A percentile compares a stretch with the other conserved stretches of the same genome.
Conservation (phyloP, 2,797 vertebrate genomes). For the Eremophila alpestris region DNA sequence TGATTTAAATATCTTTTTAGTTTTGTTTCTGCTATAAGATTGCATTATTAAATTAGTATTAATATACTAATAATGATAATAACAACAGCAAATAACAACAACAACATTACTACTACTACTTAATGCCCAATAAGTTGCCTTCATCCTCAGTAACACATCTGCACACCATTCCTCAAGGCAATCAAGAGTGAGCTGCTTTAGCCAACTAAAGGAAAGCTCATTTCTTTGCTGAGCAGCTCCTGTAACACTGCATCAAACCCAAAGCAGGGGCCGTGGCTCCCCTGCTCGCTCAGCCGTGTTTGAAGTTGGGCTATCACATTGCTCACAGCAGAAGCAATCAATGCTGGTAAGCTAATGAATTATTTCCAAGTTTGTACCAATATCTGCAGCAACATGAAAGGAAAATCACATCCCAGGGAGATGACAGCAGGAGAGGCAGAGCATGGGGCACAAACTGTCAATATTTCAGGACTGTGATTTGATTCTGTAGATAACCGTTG, state of each 20-base stretch:
- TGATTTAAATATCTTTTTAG: background rate
- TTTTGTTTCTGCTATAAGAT: background rate
- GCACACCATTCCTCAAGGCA: background rate
- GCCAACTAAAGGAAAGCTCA: background rate
- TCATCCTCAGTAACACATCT: background rate
- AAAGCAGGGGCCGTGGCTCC: background rate
- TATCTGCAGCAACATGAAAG: slow-evolving; percentile 65
- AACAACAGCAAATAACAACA: background rate
- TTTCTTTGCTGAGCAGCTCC: background rate
- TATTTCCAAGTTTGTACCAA: slow-evolving; percentile 68
- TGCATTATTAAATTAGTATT: background rate
- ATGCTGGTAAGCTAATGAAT: slow-evolving; percentile 69
- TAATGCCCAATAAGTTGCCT: background rate
- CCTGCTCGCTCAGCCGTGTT: background rate
- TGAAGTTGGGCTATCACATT: slow-evolving; percentile 59
- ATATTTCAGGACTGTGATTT: slow-evolving; percentile 31
- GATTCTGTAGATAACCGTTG: background rate
- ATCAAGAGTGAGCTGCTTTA: background rate
- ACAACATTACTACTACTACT: background rate
- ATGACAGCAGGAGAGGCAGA: slow-evolving; percentile 43
- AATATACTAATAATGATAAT: background rate
- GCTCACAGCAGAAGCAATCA: slow-evolving; percentile 53
- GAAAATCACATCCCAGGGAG: slow-evolving; percentile 15
- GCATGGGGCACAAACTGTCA: background rate
- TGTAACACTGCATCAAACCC: background rate